Evolutionary conservation across 53 echinoderm and acorn worm genomes (phyloP).

Genomic region (Actinopyga echinites): DNA sequence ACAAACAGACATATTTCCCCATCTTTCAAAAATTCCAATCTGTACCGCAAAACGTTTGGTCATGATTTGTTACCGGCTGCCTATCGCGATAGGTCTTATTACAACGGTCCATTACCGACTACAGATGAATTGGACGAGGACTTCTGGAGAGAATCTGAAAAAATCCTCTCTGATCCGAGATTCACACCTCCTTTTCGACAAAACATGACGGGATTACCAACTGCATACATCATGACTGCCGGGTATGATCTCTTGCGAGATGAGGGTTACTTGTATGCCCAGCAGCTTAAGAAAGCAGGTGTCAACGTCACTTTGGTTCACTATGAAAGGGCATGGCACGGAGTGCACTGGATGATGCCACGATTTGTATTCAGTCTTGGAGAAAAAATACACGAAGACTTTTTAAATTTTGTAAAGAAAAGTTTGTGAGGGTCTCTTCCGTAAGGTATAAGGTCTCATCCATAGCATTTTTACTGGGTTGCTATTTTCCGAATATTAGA

Average conservation of each 20-base stretch:
- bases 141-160: conserved; percentile 53
- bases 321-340: conserved; percentile 54
- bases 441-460: too few relatives aligned
- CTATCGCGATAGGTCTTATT: conserved; percentile 15
- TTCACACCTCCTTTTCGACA: conserved; percentile 50
- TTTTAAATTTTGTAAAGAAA: background rate
- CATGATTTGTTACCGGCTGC: too few relatives aligned
- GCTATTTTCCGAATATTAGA: too few relatives aligned
- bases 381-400: too few relatives aligned
- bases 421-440: background rate
- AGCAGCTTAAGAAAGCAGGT: too few relatives aligned
- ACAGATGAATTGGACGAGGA: conserved; percentile 49
- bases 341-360: background rate
- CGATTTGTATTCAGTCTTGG: background rate
- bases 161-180: conserved; percentile 60
- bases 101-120: too few relatives aligned
- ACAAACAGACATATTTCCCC: conserved; percentile 54
- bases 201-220: conserved; percentile 52
- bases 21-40: conserved; percentile 46
- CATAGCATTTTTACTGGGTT: too few relatives aligned
- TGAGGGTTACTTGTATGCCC: too few relatives aligned
- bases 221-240: too few relatives aligned
- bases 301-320: conserved; percentile 66
- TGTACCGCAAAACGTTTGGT: conserved; percentile 9
- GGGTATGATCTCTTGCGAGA: conserved; percentile 73